Base-by-base conservation (phyloP, 2,797 vertebrate species). In the Diglossa cyanea region DNA sequence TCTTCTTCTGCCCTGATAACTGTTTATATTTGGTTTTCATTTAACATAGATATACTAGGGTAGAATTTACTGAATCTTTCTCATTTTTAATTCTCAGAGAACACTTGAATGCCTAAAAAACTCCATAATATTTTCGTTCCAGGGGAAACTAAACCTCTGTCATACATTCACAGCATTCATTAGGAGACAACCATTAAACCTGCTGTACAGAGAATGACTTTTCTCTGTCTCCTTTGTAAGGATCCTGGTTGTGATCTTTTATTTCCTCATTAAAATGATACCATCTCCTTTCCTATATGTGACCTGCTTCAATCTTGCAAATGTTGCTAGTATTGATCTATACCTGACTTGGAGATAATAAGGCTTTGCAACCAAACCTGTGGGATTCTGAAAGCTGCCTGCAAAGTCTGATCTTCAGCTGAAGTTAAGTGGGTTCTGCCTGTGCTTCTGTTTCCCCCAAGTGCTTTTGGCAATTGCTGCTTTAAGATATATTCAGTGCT, bases 261-360 rank as follows among this genome's bases (percentile, higher is more conserved):
- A 50, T 77, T 94, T 85, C 79, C 81, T 96, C 65, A 94, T 96
- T 94, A 94, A 93, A 94, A 77, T 67, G 87, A 94, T 95, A 88
- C 65, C 61, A 85, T 94, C 93, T 94, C 33, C n/a, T 87, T 78
- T 90, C 83, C 68, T 75, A 73, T 35, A 20, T 60, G 39, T 81
- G 62, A 93, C 86, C 60, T 73, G 44, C 73, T 95, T 94, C 93
- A 80, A 17, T 95, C 88, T 86, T 88, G 62, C 47, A 90, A 75
- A 95, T 94, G 65, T 75, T 94, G 18, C 42, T 70, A 13, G 15
- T 90, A 97, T 93, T 92, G 79, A 92, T 86, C 83, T 78, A 53
- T 60, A 88, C 68, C 40, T 81, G 31, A 53, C 62, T 88, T 67
- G 24, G 47, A 86, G 55, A 85, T 84, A 93, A 92, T 70, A 83